Evolutionary conservation across 1,140 invertebrate species (phyloP).

Genomic region (Anagrus nilaparvatae): DNA sequence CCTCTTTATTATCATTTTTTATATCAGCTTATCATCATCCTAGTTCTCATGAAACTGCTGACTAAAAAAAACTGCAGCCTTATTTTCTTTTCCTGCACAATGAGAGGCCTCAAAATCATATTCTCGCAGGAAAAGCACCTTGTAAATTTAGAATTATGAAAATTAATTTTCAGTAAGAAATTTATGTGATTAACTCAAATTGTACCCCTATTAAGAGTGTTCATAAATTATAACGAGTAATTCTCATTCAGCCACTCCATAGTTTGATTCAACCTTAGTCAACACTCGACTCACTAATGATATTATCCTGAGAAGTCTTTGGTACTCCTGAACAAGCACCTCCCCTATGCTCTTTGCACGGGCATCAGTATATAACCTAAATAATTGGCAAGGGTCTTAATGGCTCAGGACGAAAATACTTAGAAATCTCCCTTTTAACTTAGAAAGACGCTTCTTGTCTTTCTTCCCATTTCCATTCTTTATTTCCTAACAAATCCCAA

Average conservation of each 20-base stretch:
- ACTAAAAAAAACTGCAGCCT: constrained; percentile 1
- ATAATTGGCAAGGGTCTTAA: neutral
- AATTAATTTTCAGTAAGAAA: neutral
- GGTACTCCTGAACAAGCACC: neutral
- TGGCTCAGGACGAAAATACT: neutral
- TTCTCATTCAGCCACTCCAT: constrained; percentile 10
- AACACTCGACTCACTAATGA: constrained; percentile 5
- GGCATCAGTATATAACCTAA: constrained; percentile 3
- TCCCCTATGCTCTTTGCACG: neutral
- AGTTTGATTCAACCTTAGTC: neutral
- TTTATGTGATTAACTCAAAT: constrained; percentile 3
- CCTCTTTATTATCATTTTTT: too few relatives aligned
- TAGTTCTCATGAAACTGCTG: too few relatives aligned
- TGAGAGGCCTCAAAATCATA: constrained; percentile 8
- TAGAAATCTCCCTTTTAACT: constrained; percentile 9
- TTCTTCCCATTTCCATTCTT: constrained; percentile 6
- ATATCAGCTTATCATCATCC: too few relatives aligned
- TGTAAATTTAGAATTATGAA: constrained; percentile 1
- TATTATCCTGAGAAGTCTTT: neutral
- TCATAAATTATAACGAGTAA: constrained; percentile 10
- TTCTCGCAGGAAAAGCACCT: constrained; percentile 11
- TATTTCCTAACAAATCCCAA: constrained; percentile 16
- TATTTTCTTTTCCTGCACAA: constrained; percentile 8
- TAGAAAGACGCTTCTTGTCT: constrained; percentile 1
- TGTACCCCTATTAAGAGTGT: neutral